Base-by-base conservation (phyloP, 1,140 invertebrate genomes). In the Aphis gossypii region DNA sequence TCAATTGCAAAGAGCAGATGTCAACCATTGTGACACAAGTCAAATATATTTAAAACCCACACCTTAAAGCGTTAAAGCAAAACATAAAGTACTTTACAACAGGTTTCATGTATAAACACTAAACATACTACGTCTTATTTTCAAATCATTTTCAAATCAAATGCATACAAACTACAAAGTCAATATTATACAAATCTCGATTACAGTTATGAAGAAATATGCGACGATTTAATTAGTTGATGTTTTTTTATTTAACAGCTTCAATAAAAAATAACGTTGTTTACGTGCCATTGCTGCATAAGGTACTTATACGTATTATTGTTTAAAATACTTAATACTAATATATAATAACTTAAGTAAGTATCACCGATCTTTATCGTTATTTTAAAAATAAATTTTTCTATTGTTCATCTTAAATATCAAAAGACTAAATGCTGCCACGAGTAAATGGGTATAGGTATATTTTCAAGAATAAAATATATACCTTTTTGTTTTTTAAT, bases 321-420 rank as follows among this genome's bases (percentile, higher is more conserved):
- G 41, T 84, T 84, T 30, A 41, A 44, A 30, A 44, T 84, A 84
- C 14, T 20, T 38, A 84, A 41, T 76, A 68, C 60, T 76, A 76
- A n/a, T n/a, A 76, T 76, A 76, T 76, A 35, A 76, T n/a, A 76
- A n/a, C 60, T 44, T 14, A 25, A 84, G 35, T 44, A 84, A 23
- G 23, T 84, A 84, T 41, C 2, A 23, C 8, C 83, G 84, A 87
- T n/a, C n/a, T 87, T 48, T 46, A 87, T 87, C 84, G 44, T 21
- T 30, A 9, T 1, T 87, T 87, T 87, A 87, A 87, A 30, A 30
- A 30, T 48, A 87, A 46, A 30, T 46, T 44, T 30, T 48, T 87
- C 44, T 87, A 87, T 87, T 87, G 84, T 87, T 87, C 14, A n/a
- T 87, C 44, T 48, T 9, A n/a, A 87, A 87, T 30, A 7, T n/a